A percentile compares a stretch with the other conserved stretches of the same genome.
phyloP scores from a whole-genome alignment of 2,113 vertebrate species.

The Bufo gargarizans region DNA sequence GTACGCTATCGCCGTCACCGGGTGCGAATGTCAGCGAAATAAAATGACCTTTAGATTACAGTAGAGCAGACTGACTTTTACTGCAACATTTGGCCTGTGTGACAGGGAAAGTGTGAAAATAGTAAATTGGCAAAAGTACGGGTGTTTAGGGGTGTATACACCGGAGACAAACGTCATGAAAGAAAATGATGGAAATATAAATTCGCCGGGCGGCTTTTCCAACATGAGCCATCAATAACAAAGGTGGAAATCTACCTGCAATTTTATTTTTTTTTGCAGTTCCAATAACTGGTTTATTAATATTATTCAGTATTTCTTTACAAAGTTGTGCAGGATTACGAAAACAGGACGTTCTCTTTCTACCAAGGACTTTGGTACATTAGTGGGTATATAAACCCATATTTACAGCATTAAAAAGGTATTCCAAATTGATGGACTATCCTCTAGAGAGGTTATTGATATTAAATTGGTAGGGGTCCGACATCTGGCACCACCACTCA shows the following conservation, averaged over 20 bases:
- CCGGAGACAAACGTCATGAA: constrained; percentile 3
- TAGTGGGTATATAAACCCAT: too few species aligned
- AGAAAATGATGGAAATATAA: constrained; percentile 13
- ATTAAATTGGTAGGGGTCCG: too few species aligned
- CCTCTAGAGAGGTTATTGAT: too few species aligned
- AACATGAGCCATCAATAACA: background rate
- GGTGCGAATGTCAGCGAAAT: constrained; percentile 15
- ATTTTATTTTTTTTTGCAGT: background rate
- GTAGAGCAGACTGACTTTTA: constrained; percentile 1
- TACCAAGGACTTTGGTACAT: too few species aligned
- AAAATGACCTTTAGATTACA: constrained; percentile 47
- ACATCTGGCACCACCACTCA: too few species aligned
- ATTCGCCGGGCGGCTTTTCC: background rate
- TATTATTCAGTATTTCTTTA: background rate
- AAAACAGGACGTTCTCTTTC: too few species aligned
- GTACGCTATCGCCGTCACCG: constrained; percentile 3
- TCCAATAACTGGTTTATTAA: background rate
- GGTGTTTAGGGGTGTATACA: constrained; percentile 41
- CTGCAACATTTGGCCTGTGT: constrained; percentile 19
- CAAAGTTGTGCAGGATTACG: too few species aligned
- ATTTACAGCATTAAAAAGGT: too few species aligned
- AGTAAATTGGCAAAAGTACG: constrained; percentile 46
- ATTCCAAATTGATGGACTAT: too few species aligned
- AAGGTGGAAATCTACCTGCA: too few species aligned
- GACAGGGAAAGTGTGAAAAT: constrained; percentile 41